Conservation (phyloP, 2,113 vertebrate genomes). For the Poeciliopsis retropinna region DNA sequence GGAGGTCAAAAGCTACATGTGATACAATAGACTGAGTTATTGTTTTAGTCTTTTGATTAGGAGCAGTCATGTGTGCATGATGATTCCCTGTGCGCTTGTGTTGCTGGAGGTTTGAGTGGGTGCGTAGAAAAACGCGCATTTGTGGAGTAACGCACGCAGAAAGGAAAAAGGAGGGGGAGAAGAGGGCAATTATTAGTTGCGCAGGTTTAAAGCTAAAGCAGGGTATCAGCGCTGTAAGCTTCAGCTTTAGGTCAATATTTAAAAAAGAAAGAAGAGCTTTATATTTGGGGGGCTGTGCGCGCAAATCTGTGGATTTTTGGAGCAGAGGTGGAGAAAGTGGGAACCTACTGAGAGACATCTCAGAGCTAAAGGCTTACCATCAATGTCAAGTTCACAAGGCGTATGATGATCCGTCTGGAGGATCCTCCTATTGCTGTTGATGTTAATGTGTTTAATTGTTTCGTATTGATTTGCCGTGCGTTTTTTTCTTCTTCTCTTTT, state of each 20-base stretch:
- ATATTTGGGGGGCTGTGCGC: constrained; percentile 64
- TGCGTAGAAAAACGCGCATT: constrained; percentile 39
- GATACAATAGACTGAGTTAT: constrained; percentile 76
- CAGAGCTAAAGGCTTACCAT: constrained; percentile 66
- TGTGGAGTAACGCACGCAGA: constrained; percentile 46
- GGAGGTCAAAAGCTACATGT: constrained; percentile 77
- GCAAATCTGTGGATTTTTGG: constrained; percentile 68
- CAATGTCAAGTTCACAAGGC: constrained; percentile 77
- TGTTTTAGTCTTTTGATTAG: constrained; percentile 80
- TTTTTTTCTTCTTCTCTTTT: constrained; percentile 54
- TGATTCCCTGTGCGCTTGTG: constrained; percentile 49
- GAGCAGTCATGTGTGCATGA: constrained; percentile 74
- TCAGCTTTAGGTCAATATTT: constrained; percentile 74
- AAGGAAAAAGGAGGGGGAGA: constrained; percentile 9
- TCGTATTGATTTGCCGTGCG: constrained; percentile 79
- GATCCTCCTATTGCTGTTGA: constrained; percentile 69
- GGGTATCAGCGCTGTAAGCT: constrained; percentile 70
- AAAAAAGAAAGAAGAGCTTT: constrained; percentile 62
- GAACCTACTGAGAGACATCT: constrained; percentile 66
- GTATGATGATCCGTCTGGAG: constrained; percentile 70
- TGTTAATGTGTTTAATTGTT: constrained; percentile 84
- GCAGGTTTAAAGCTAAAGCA: constrained; percentile 70
- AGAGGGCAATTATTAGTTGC: constrained; percentile 71
- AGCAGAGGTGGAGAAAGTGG: constrained; percentile 75
- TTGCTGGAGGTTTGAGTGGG: constrained; percentile 18